Evolutionary conservation across 2,113 vertebrate species (phyloP).

Genomic region (Meles meles): DNA sequence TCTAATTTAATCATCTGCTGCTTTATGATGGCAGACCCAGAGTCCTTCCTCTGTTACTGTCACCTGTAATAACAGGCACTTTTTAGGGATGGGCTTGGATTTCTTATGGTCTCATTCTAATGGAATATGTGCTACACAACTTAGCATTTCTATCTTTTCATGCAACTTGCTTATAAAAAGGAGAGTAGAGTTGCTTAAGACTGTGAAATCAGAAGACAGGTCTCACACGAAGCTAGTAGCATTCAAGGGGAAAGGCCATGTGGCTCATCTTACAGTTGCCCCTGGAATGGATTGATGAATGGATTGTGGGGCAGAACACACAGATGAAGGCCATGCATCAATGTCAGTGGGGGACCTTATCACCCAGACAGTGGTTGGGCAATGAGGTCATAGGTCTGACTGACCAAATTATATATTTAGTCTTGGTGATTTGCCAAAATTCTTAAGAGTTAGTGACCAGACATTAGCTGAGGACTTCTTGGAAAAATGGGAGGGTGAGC

Average conservation of each 20-base stretch:
- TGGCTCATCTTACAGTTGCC: neutral
- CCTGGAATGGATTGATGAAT: neutral
- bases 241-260: neutral
- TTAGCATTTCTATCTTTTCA: neutral
- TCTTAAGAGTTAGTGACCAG: neutral
- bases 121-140: neutral
- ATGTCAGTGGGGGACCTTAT: neutral
- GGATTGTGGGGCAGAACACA: neutral
- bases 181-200: neutral
- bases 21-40: neutral
- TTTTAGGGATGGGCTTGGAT: neutral
- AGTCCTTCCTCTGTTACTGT: neutral
- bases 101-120: neutral
- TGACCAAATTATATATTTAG: neutral
- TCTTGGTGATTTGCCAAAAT: neutral
- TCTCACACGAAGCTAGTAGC: neutral
- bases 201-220: neutral
- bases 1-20: neutral
- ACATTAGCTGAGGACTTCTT: constrained; percentile 15
- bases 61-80: neutral
- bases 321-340: neutral
- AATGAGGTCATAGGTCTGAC: neutral
- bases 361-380: neutral
- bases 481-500: neutral
- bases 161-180: neutral